Conservation (phyloP, 2,888 invertebrate genomes). For the Heliconius cydno region DNA sequence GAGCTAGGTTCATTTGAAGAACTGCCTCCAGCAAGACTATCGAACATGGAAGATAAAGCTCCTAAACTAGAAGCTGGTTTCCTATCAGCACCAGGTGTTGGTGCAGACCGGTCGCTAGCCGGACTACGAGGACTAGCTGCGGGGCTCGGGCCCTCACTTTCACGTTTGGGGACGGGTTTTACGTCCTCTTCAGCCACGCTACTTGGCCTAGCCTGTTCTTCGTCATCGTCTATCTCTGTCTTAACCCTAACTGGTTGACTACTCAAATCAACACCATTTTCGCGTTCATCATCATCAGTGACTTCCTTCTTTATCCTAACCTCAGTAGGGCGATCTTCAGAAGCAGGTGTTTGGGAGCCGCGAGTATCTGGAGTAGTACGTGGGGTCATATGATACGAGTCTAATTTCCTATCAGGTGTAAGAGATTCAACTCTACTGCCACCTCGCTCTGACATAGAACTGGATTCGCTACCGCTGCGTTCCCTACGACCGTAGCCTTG, state of each 20-base stretch:
- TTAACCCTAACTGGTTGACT: constrained; percentile 83
- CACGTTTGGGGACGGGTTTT: constrained; percentile 78
- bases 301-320: constrained; percentile 84
- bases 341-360: constrained; percentile 83
- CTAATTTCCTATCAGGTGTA: constrained; percentile 91
- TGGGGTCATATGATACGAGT: constrained; percentile 85
- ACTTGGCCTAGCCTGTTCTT: constrained; percentile 77
- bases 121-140: constrained; percentile 88
- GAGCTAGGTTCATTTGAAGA: constrained; percentile 78
- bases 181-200: constrained; percentile 71
- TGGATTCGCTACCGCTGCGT: constrained; percentile 94
- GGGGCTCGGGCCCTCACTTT: constrained; percentile 81
- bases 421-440: constrained; percentile 91
- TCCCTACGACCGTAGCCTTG: constrained; percentile 87
- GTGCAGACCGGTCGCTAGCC: constrained; percentile 89
- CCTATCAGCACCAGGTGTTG: constrained; percentile 87
- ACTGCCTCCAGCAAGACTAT: constrained; percentile 88
- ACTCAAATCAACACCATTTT: constrained; percentile 76
- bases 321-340: constrained; percentile 84
- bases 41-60: constrained; percentile 95
- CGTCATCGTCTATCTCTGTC: constrained; percentile 85
- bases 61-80: constrained; percentile 88
- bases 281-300: constrained; percentile 78
- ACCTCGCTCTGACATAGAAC: constrained; percentile 93
- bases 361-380: constrained; percentile 88